phyloP scores from a whole-genome alignment of 2,113 vertebrate species.

The Heterocephalus glaber region DNA sequence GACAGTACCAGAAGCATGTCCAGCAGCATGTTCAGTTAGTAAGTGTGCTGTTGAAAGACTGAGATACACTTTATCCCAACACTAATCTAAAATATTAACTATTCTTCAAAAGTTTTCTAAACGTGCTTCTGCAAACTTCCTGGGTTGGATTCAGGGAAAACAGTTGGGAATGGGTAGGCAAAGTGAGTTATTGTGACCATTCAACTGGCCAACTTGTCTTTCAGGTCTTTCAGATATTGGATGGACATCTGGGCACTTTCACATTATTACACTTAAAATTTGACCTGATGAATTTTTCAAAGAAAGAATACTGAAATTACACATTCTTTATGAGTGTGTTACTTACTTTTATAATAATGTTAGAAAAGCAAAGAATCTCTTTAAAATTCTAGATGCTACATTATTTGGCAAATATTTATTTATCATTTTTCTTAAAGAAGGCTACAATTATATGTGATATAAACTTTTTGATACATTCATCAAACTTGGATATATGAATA shows the following conservation, averaged over 20 bases:
- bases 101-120: neutral
- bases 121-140: neutral
- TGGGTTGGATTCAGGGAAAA: neutral
- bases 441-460: neutral
- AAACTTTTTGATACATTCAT: neutral
- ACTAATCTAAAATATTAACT: neutral
- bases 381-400: neutral
- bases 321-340: neutral
- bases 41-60: neutral
- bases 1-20: neutral
- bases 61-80: neutral
- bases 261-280: conserved; percentile 1
- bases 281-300: neutral
- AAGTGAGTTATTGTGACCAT: neutral
- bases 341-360: neutral
- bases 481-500: neutral
- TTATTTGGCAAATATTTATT: neutral
- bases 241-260: neutral
- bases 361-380: neutral
- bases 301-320: neutral
- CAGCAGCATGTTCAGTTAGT: neutral
- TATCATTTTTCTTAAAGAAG: conserved; percentile 17
- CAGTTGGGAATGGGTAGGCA: neutral
- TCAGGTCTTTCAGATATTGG: neutral
- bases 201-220: neutral